These are phyloP conservation scores for Limosa lapponica DNA, from an alignment of 2,797 vertebrate species.

Conservation along the genomic window DNA sequence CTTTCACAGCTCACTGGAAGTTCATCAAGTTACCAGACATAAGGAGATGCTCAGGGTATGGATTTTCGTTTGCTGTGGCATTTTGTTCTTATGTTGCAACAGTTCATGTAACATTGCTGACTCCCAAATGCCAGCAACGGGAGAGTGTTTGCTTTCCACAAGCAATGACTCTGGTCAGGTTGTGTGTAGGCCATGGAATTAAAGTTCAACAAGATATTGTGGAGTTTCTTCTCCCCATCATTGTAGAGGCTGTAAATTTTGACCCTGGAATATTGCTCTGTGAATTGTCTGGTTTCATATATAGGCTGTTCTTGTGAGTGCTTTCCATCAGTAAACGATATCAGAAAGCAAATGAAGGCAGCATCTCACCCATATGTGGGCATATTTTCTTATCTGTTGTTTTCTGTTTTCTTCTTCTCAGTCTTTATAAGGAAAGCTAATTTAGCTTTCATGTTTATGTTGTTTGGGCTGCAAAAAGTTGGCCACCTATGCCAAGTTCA, in stretches of 20 bases:
- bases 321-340: not conserved
- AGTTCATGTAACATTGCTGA: not conserved
- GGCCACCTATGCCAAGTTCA: not conserved
- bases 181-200: not conserved
- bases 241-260: not conserved
- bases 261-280: not conserved
- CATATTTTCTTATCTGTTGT: not conserved
- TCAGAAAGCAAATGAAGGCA: not conserved
- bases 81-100: not conserved
- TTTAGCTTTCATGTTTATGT: not conserved
- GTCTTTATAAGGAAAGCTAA: not conserved
- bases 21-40: constrained; percentile 82
- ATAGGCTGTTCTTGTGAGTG: not conserved
- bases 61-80: not conserved
- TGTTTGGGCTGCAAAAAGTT: not conserved
- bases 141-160: not conserved
- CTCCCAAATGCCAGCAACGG: not conserved
- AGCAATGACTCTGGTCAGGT: not conserved
- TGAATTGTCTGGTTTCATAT: not conserved
- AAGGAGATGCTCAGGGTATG: constrained; percentile 79
- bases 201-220: not conserved
- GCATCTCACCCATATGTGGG: not conserved
- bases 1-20: constrained; percentile 81
- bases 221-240: not conserved
- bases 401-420: not conserved